Evolutionary conservation across 2,888 invertebrate species (phyloP).

Genomic region (Sinelater perroti): DNA sequence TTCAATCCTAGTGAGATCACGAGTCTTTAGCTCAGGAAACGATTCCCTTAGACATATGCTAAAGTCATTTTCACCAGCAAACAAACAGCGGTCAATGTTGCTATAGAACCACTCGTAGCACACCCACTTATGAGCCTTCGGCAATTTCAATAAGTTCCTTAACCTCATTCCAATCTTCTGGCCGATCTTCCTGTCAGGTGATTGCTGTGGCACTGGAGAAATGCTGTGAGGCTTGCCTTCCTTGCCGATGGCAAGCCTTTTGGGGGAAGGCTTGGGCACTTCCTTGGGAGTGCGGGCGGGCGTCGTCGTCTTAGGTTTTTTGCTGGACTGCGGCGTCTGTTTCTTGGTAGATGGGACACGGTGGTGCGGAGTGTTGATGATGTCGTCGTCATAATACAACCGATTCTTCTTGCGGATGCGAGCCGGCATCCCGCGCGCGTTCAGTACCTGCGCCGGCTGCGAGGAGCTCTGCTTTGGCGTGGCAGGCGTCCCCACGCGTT

Average conservation of each 20-base stretch:
- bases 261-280: slow-evolving; percentile 54
- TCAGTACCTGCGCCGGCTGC: slow-evolving; percentile 81
- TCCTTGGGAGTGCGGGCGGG: slow-evolving; percentile 40
- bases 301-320: slow-evolving; percentile 51
- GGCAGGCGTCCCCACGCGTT: slow-evolving; percentile 82
- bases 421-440: slow-evolving; percentile 89
- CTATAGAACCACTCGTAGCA: slow-evolving; percentile 99
- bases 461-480: slow-evolving; percentile 73
- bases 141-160: slow-evolving; percentile 92
- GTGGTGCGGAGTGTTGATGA: slow-evolving; percentile 82
- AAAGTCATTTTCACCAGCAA: slow-evolving; percentile 97
- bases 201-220: slow-evolving; percentile 62
- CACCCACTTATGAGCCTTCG: slow-evolving; percentile 99
- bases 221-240: slow-evolving; percentile 38
- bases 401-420: slow-evolving; percentile 87
- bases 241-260: slow-evolving; percentile 29
- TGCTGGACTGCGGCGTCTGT: slow-evolving; percentile 66
- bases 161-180: slow-evolving; percentile 89
- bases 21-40: slow-evolving; percentile 89
- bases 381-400: slow-evolving; percentile 89
- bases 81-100: slow-evolving; percentile 93
- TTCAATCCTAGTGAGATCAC: slow-evolving; percentile 85
- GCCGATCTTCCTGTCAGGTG: slow-evolving; percentile 85
- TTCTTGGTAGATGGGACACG: slow-evolving; percentile 76
- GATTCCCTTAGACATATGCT: slow-evolving; percentile 91